Evolutionary conservation across 2,888 invertebrate species (phyloP).

Genomic region (Drosophila neonasuta): DNA sequence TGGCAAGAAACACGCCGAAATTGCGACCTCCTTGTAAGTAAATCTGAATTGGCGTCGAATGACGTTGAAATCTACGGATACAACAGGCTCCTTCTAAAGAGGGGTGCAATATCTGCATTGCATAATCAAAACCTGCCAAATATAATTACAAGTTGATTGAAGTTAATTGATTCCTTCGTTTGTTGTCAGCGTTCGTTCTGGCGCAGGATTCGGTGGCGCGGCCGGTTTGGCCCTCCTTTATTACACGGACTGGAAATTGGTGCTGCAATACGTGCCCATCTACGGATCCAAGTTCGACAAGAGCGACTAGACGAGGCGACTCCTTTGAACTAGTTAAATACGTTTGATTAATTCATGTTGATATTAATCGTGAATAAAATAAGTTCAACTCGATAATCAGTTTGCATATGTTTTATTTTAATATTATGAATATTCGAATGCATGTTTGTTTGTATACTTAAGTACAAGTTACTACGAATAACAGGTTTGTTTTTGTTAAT

Average conservation of each 20-base stretch:
- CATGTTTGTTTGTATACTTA: conserved; percentile 19
- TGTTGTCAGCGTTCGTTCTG: conserved; percentile 84
- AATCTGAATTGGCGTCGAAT: neutral
- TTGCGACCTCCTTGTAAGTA: conserved; percentile 83
- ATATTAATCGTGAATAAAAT: conserved; percentile 26
- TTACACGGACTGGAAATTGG: conserved; percentile 90
- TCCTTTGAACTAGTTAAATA: conserved; percentile 33
- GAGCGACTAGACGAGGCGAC: conserved; percentile 66
- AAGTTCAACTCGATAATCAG: conserved; percentile 12
- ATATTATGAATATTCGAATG: conserved; percentile 14
- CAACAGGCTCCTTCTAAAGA: neutral
- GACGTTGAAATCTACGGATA: neutral
- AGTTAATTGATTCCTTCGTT: conserved; percentile 17
- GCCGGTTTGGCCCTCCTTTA: conserved; percentile 86
- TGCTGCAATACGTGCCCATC: conserved; percentile 88
- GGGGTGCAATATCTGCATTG: conserved; percentile 51
- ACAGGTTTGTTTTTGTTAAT: conserved; percentile 47
- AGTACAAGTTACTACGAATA: conserved; percentile 45
- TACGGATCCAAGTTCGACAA: conserved; percentile 88
- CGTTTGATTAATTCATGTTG: conserved; percentile 24
- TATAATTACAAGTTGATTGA: neutral
- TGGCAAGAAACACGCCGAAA: conserved; percentile 86
- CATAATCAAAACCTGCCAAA: conserved; percentile 59
- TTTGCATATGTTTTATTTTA: conserved; percentile 5
- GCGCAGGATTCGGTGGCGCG: conserved; percentile 86